Conservation (phyloP, 2,113 vertebrate genomes). For the Mugil cephalus region DNA sequence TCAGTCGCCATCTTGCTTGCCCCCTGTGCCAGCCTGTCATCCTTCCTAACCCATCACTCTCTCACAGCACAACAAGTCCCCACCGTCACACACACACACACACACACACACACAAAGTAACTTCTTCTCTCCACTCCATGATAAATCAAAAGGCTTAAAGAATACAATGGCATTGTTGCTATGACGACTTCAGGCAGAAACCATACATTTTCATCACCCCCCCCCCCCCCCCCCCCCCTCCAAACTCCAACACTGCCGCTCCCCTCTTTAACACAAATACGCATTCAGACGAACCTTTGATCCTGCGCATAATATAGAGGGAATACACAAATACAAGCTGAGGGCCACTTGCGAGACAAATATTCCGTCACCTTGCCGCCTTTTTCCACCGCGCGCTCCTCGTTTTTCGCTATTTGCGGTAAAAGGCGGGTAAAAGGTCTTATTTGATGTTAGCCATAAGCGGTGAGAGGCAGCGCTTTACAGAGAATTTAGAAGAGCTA, state of each 20-base stretch:
- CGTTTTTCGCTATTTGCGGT: slow-evolving; percentile 52
- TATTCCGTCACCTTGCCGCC: slow-evolving; percentile 27
- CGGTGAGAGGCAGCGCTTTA: slow-evolving; percentile 63
- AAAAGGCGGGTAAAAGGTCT: slow-evolving; percentile 64
- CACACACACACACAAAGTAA: slow-evolving; percentile 40
- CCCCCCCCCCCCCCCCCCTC: background rate
- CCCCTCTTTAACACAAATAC: slow-evolving; percentile 42
- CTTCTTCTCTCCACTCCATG: slow-evolving; percentile 45
- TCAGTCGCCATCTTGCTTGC: slow-evolving; percentile 79
- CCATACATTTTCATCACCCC: slow-evolving; percentile 19
- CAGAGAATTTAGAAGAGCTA: slow-evolving; percentile 59
- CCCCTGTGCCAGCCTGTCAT: slow-evolving; percentile 82
- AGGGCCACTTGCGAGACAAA: slow-evolving; percentile 60
- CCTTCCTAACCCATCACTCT: slow-evolving; percentile 76
- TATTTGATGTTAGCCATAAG: slow-evolving; percentile 64
- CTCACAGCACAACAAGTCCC: slow-evolving; percentile 74
- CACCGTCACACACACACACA: slow-evolving; percentile 46
- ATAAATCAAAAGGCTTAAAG: slow-evolving; percentile 64
- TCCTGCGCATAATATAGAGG: slow-evolving; percentile 27
- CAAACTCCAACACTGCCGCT: background rate
- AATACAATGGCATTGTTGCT: slow-evolving; percentile 63
- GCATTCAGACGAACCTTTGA: slow-evolving; percentile 43
- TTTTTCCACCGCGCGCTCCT: slow-evolving; percentile 49
- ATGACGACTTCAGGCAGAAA: slow-evolving; percentile 58
- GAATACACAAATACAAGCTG: slow-evolving; percentile 27